These are phyloP conservation scores for Pollimyrus isidori DNA, from an alignment of 2,113 vertebrate genomes.

Conservation along the genomic window DNA sequence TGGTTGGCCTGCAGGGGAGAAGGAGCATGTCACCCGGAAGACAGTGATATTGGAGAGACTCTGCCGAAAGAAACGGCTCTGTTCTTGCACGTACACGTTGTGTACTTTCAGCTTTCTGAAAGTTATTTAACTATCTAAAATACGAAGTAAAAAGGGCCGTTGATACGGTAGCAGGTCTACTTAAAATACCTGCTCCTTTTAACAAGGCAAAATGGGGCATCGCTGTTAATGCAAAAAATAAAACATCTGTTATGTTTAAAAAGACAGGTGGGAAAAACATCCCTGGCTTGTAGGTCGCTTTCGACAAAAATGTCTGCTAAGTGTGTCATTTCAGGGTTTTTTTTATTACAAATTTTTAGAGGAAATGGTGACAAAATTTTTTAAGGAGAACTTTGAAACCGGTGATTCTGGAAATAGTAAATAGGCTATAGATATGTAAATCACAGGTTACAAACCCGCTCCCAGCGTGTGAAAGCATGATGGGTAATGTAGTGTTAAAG, in stretches of 20 bases:
- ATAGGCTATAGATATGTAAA: neutral
- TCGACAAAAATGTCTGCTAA: neutral
- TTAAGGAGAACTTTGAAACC: neutral
- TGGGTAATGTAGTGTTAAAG: neutral
- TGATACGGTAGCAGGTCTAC: neutral
- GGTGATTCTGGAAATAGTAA: neutral
- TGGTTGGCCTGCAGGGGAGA: neutral
- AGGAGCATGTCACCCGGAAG: neutral
- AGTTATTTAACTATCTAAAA: neutral
- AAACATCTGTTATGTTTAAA: neutral
- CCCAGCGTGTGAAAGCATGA: neutral
- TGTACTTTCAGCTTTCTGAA: neutral
- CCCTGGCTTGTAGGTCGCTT: neutral
- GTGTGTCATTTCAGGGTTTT: neutral
- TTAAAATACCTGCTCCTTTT: neutral
- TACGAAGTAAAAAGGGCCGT: neutral
- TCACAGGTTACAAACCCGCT: neutral
- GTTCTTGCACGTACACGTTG: neutral
- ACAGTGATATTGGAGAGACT: neutral
- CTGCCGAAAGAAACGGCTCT: neutral
- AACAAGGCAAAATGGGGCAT: neutral
- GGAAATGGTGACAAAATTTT: neutral
- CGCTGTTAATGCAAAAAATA: neutral
- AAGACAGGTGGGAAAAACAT: neutral
- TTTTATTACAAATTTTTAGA: neutral